phyloP scores from a whole-genome alignment of 2,797 vertebrate species.

The Lacerta viridis region DNA sequence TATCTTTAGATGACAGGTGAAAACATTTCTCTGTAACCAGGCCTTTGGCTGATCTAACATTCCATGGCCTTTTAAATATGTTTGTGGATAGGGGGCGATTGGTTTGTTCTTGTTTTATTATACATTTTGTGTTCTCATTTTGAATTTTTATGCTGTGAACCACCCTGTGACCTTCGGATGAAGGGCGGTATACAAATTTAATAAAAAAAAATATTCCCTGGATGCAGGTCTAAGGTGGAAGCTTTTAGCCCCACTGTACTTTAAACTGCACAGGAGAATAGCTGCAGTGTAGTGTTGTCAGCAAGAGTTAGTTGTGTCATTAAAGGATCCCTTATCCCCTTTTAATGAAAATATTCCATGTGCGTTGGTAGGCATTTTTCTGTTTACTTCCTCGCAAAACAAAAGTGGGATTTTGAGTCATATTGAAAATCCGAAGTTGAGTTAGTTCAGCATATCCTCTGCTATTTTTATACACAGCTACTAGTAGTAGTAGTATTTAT shows the following conservation, averaged over 20 bases:
- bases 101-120: no score
- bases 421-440: background rate
- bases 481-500: no score
- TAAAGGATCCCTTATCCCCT: slow-evolving; percentile 21
- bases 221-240: background rate
- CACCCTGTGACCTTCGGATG: no score
- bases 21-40: no score
- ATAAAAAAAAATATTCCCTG: background rate
- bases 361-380: background rate
- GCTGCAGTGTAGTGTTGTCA: slow-evolving; percentile 2
- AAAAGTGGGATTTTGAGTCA: background rate
- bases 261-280: background rate
- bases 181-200: no score
- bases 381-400: background rate
- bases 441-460: background rate
- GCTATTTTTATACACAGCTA: background rate
- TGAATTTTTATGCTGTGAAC: no score
- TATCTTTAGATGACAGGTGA: no score
- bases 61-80: no score
- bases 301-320: slow-evolving; percentile 8
- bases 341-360: slow-evolving; percentile 24
- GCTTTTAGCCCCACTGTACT: rapidly evolving
- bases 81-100: no score
- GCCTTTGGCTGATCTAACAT: no score
- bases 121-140: no score